Base-by-base conservation (phyloP, 2,797 vertebrate species). In the Synaphobranchus kaupii region DNA sequence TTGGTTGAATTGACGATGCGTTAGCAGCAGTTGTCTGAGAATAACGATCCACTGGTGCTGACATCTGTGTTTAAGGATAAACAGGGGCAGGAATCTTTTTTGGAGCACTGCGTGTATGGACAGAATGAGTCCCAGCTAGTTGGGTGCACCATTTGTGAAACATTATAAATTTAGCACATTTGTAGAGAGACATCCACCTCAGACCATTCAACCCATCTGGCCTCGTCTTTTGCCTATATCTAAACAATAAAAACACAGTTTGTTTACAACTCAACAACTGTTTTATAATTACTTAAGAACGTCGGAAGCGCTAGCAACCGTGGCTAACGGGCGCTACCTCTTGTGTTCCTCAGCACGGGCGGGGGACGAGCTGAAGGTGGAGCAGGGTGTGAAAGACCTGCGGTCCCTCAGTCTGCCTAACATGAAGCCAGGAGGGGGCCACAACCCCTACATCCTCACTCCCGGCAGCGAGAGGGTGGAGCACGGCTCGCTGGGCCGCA, bases 291-390 rank as follows among this genome's bases (percentile, higher is more conserved):
- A 34, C 34, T 76, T 31, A 34, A 17, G 28, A 28, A 31, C 15
- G n/a, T 76, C 9, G n/a, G 17, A 1, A 28, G 8, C 63, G n/a
- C 25, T 66, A n/a, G 73, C 31, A 0, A 1, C 12, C 0, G 73
- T 34, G 9, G 44, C 80, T 17, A 44, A 54, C 58, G 1, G 15
- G 25, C 9, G 84, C 20, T 8, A 25, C 80, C 39, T 60, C 25
- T 1, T 87, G 17, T 78, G 15, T 50, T 44, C 44, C 44, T 22
- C 89, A 99, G 98, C 98, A 68, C 98, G 97, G 76, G 96, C 96
- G 0, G 97, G 97, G 0, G 96, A 97, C 0, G 98, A 99, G 92
- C 94, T 97, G 90, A 98, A 98, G 91, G 97, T 98, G 94, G 98
- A 98, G 84, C 97, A 98, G 92, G 94, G 96, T 0, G 96, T 97